Base-by-base conservation (phyloP, 2,888 invertebrate species). In the Monoplex corrugatus region DNA sequence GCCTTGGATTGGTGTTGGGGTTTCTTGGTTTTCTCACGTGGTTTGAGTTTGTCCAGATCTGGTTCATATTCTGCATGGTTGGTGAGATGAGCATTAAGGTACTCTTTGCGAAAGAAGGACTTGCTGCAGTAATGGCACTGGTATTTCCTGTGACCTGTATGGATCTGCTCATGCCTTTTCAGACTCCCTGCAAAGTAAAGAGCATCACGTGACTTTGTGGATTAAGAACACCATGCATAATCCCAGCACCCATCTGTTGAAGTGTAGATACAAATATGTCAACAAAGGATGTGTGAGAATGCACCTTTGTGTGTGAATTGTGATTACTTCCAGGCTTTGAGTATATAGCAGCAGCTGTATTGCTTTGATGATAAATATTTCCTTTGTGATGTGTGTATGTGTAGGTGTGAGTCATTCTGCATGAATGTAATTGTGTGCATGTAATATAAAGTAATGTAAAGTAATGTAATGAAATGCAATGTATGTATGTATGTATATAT, bases 61-160 rank as follows among this genome's bases (percentile, higher is more conserved):
- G 89, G 90, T 28, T 90, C 89, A 35, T 75, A 87, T 57, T 90
- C 91, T 0, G 89, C 87, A 57, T 94, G 94, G 75, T 93, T 93
- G 3, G 90, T 88, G 57, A 93, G 89, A 80, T 94, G 94, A 85
- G 92, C 92, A 86, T 92, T 92, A 16, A 94, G 91, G 85, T 93
- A 93, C 85, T 94, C 94, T 88, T 94, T 94, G 23, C 94, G 90
- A 86, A 92, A 92, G 91, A 94, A 94, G 19, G 91, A 89, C 38
- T 93, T 92, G 57, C 92, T 92, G 89, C 94, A 94, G 28, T 92
- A 88, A 16, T 92, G 92, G 89, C 94, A 94, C 57, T 91, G 91
- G 90, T 93, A 93, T 84, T 93, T 92, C 86, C 93, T 92, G 32
- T 93, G 91, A 23, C 93, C 92, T 89, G 93, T 90, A 89, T 94